Evolutionary conservation across 2,888 invertebrate genomes (phyloP).

Genomic region (Macrophya alboannulata): DNA sequence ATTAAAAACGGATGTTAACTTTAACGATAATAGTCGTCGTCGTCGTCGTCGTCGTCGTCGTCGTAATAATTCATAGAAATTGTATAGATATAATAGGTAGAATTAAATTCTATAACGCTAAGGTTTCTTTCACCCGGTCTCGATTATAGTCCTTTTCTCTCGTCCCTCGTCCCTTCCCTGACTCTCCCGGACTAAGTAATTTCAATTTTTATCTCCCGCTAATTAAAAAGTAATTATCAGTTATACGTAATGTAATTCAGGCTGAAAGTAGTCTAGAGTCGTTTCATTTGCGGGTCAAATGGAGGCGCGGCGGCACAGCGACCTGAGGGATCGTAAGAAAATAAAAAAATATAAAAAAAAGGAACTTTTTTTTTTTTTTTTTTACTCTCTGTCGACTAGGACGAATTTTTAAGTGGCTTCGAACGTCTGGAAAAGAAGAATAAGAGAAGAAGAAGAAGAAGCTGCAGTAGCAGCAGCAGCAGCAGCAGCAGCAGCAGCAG

Average conservation of each 20-base stretch:
- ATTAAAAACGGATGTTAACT: not conserved
- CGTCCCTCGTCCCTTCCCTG: not conserved
- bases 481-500: not conserved
- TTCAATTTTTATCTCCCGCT: slow-evolving; percentile 34
- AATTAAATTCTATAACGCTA: not conserved
- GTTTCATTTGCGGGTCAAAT: slow-evolving; percentile 36
- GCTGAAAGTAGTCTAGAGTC: slow-evolving; percentile 10
- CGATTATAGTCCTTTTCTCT: not conserved
- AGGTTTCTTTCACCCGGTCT: not conserved
- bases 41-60: no score
- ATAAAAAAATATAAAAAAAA: not conserved
- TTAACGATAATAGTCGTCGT: not conserved
- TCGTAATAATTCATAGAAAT: not conserved
- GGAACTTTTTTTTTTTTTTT: not conserved
- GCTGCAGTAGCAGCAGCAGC: not conserved
- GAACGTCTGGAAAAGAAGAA: slow-evolving; percentile 48
- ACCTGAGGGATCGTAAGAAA: not conserved
- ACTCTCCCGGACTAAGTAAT: not conserved
- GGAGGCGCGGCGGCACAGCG: not conserved
- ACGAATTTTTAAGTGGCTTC: slow-evolving; percentile 52
- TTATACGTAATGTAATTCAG: slow-evolving; percentile 47
- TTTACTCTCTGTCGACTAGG: slow-evolving; percentile 6
- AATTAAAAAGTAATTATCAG: slow-evolving; percentile 52
- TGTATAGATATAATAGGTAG: not conserved
- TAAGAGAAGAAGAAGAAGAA: slow-evolving; percentile 3